These are phyloP conservation scores for Lithophane socia DNA, from an alignment of 2,888 invertebrate species.

Conservation along the genomic window DNA sequence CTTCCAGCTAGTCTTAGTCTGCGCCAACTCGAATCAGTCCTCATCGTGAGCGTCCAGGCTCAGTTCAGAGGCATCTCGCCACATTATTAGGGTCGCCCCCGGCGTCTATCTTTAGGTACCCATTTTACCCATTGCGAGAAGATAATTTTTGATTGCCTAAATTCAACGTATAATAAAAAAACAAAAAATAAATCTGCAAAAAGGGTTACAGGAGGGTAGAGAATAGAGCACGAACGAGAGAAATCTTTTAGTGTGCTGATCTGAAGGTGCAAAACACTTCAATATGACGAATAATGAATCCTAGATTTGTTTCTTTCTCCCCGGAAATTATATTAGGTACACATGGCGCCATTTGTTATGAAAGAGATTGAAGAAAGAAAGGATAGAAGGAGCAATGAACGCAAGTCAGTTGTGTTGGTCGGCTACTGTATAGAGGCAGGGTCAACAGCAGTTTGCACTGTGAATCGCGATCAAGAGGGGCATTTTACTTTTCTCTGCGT, in stretches of 20 bases:
- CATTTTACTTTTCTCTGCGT: conserved; percentile 64
- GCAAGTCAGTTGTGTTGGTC: neutral
- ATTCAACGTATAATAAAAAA: too few relatives aligned
- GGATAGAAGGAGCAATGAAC: conserved; percentile 17
- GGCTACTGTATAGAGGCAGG: conserved; percentile 31
- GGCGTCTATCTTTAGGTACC: neutral
- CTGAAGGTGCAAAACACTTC: neutral
- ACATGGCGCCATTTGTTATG: neutral
- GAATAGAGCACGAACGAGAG: neutral
- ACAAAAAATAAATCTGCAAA: too few relatives aligned
- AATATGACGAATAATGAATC: neutral
- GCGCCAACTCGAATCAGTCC: neutral
- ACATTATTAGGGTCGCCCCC: too few relatives aligned
- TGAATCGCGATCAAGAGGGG: conserved; percentile 43
- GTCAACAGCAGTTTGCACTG: conserved; percentile 42
- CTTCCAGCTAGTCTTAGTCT: neutral
- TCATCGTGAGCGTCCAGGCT: neutral
- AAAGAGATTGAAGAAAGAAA: neutral
- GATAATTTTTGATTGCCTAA: neutral
- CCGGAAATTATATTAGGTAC: neutral
- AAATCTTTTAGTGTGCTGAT: neutral
- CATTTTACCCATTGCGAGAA: neutral
- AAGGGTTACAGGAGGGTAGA: neutral
- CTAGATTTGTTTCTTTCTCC: neutral
- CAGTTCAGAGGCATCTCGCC: neutral